Base-by-base conservation (phyloP, 2,888 invertebrate genomes). In the Eupithecia insigniata region DNA sequence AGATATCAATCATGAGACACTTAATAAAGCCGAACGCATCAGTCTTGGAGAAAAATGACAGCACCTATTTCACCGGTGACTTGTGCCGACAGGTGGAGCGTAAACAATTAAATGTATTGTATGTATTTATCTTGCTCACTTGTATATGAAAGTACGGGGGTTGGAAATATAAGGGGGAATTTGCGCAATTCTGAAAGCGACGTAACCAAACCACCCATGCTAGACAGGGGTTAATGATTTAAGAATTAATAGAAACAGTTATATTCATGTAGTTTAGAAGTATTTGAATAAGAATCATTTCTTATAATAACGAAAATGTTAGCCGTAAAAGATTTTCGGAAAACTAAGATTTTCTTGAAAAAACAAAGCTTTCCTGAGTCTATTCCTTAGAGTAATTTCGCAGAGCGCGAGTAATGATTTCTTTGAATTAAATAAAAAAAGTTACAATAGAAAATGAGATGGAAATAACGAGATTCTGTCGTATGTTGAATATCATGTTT, bases 321-420 rank as follows among this genome's bases (percentile, higher is more conserved):
- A 2, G 58, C 3, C 30, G 22, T 30, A 18, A 60, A 62, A 30
- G 85, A 90, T 90, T 90, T 86, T 89, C 84, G 84, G 83, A 85
- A 89, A 89, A 87, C 89, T 87, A 90, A 83, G 84, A 84, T 87
- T 87, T 85, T 85, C 83, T 79, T 82, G 79, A 87, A 87, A 90
- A 90, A 90, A 91, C 89, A 87, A 89, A 87, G 89, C 89, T 87
- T 86, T 84, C 85, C 82, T 86, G 85, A 86, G 86, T 83, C 87
- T 91, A 92, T 93, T 91, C 93, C 93, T 92, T 89, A 80, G 92
- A 92, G 93, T 93, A 93, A 93, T 93, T 92, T 88, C 87, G 91
- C 88, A 90, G 90, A 93, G 90, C 91, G 91, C 90, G 89, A 91
- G 92, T 92, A 93, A 93, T 93, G 92, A 93, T 93, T 93, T 92